Evolutionary conservation across 2,888 invertebrate genomes (phyloP), one percentile per base, ranked within the genome.

Genomic region (Sturmia bella): DNA sequence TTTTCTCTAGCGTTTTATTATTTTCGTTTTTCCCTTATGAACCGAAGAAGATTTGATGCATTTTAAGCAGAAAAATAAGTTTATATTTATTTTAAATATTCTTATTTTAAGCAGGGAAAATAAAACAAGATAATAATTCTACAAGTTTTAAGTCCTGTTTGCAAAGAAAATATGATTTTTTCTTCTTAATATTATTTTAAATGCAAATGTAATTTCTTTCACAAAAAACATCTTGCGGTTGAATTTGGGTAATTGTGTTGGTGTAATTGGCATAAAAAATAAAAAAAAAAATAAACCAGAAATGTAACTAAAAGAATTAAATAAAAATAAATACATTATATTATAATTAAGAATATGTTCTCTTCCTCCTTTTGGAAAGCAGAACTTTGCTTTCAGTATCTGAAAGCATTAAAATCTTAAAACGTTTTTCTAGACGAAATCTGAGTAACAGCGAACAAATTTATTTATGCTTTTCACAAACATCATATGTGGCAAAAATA

Each of bases 41-140:
- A 69, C 56, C 24, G 21, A n/a, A 24, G 13, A 66, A 66, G 69
- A 56, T 70, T 69, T 63, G 45, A 39, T 64, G 63, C 48, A 64
- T 41, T 72, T 78, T 66, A 57, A 57, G 32, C 13, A 3, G 48
- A 66, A 57, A 77, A 77, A 48, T 59, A 59, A 52, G 43, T 68
- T 76, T 54, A 41, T 54, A 69, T 54, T 76, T 73, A n/a, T 63
- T 63, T 59, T 63, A 64, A 73, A 61, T 69, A 61, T 43, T 59
- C 19, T 61, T 59, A 52, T 59, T 68, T 59, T 64, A 21, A 59
- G 48, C 19, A 41, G 32, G 41, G 11, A n/a, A 17, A 45, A 15
- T 0, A 17, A 43, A 43, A 24, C 5, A 9, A 13, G 19, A 32
- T 52, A 61, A 66, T 63, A 75, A 75, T 66, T 75, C 17, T 24